Evolutionary conservation across 2,113 vertebrate species (phyloP), one percentile per base, ranked within the genome.

Genomic region (Rana temporaria): DNA sequence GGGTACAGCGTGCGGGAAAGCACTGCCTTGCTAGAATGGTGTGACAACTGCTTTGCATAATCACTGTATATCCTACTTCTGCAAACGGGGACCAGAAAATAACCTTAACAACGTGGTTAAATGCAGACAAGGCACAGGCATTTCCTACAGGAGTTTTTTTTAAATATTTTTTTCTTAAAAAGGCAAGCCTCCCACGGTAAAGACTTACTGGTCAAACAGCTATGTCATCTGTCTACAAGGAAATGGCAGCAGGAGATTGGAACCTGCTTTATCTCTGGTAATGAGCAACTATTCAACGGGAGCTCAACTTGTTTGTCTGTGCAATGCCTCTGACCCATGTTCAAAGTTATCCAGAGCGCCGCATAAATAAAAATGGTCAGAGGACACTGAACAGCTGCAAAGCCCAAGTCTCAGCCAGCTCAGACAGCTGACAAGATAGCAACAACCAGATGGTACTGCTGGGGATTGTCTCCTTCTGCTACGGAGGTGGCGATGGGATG

Each of bases 401-500:
- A 88, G 90, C 88, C 90, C 90, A 81, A 67, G 90, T 96, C 94
- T 90, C 91, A 93, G 95, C 94, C 94, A 96, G 94, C 92, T 88
- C 82, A 88, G 89, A 94, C 96, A 97, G 95, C 95, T 96, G 96
- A 98, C 93, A 91, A 95, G 94, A 94, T 89, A 95, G 94, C 93
- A 94, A 90, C 92, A 92, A 94, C 94, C 96, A 99, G 97, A 96
- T 98, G 97, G 96, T 87, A 94, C 91, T 92, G 94, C 91, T 91
- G 91, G 90, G 94, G 95, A 83, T 94, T 97, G 95, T 96, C 94
- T 96, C 86, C 90, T 91, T 92, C 91, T 91, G 92, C 93, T 95
- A 87, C 89, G 92, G 81, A 96, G 96, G 94, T 99, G 97, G 96
- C 96, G 96, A 94, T 90, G 92, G 95, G 97, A 97, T 97, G 96